Evolutionary conservation across 92 coral and sea anemone species (phyloP).

Genomic region (Porites rus): DNA sequence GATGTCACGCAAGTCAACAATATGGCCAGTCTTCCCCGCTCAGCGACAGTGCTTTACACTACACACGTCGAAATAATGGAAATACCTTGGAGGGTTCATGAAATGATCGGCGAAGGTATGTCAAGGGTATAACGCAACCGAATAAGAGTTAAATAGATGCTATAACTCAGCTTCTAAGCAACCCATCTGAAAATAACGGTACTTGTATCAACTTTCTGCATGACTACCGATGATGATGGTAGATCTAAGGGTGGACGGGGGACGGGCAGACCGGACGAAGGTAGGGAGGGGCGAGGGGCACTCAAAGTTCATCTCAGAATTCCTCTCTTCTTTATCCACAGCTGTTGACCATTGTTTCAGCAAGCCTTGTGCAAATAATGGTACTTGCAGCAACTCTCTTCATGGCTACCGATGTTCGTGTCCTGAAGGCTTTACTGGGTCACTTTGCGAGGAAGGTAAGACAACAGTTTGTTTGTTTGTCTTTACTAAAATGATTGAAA

Average conservation of each 20-base stretch:
- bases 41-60: not conserved
- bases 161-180: not conserved
- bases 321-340: not conserved
- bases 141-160: too few relatives aligned
- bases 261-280: too few relatives aligned
- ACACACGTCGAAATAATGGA: not conserved
- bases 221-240: conserved; percentile 11
- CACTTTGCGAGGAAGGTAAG: conserved; percentile 23
- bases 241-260: too few relatives aligned
- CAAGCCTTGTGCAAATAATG: conserved; percentile 13
- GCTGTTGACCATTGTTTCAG: conserved; percentile 28
- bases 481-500: too few relatives aligned
- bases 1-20: conserved; percentile 10
- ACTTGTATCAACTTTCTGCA: conserved; percentile 8
- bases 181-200: conserved; percentile 8
- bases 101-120: conserved; percentile 31
- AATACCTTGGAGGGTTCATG: conserved; percentile 18
- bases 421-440: conserved; percentile 11
- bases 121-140: too few relatives aligned
- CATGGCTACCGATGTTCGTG: conserved; percentile 22
- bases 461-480: too few relatives aligned
- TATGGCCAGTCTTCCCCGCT: conserved; percentile 2
- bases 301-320: too few relatives aligned
- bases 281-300: too few relatives aligned
- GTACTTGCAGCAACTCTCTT: conserved; percentile 11